Base-by-base conservation (phyloP, 1,140 invertebrate genomes). In the Apis cerana region DNA sequence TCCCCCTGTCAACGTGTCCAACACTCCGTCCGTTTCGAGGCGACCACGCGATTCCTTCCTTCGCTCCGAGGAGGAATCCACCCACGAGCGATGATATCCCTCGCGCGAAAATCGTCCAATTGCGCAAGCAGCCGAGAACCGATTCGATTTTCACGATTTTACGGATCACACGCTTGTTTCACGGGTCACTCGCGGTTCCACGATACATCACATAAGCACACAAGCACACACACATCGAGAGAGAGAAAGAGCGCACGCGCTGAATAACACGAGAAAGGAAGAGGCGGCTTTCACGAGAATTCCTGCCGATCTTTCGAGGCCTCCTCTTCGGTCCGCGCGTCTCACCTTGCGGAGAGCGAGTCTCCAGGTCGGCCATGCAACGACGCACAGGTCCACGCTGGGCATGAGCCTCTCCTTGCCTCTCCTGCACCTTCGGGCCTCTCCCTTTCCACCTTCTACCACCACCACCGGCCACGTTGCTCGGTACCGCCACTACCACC, bases 281-380 rank as follows among this genome's bases (percentile, higher is more conserved):
- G 88, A 89, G 83, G 79, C 80, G 78, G 88, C 85, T 90, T 90
- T 87, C 75, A 81, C 89, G 83, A 90, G 80, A 84, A 88, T 88
- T 86, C 82, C 72, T 75, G 74, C 77, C 87, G 88, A 86, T 89
- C 87, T 88, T 89, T 88, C 65, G 86, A 85, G 78, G 75, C 77
- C 79, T 89, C 86, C 89, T 88, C 87, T 91, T 89, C 88, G 88
- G 90, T 91, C 90, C 92, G 93, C 92, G 90, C 91, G 93, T 94
- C 93, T 93, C 93, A 94, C 93, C 93, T 94, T 93, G 92, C 92
- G 91, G 91, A 94, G 92, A 94, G 91, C 90, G 90, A 94, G 92
- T 94, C 93, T 92, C 90, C 91, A 91, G 91, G 91, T 91, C 90
- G 90, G 88, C 89, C 92, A 92, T 92, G 91, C 90, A 92, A 90